Evolutionary conservation across 2,113 vertebrate genomes (phyloP).

Genomic region (Strix aluco): DNA sequence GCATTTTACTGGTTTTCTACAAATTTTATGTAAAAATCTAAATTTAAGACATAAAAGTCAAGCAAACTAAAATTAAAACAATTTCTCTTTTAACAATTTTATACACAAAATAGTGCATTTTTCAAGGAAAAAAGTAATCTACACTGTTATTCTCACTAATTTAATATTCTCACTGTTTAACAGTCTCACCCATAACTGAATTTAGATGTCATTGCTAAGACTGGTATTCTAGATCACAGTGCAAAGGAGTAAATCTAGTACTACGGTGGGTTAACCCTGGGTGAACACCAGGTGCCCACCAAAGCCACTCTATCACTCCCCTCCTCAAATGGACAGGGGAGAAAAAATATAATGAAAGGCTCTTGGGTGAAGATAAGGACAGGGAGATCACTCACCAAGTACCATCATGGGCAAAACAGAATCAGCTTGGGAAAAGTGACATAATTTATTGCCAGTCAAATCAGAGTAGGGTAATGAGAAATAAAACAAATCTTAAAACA

Average conservation of each 20-base stretch:
- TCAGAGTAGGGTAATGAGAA: too few species aligned
- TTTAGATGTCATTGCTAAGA: not conserved
- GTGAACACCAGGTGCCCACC: too few species aligned
- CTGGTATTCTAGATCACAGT: not conserved
- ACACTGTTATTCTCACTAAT: not conserved
- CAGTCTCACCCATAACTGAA: not conserved
- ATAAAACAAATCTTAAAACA: too few species aligned
- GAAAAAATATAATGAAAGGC: too few species aligned
- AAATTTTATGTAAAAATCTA: constrained; percentile 19
- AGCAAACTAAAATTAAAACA: constrained; percentile 28
- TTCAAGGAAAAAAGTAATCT: not conserved
- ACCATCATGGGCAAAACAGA: too few species aligned
- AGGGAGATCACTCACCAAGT: too few species aligned
- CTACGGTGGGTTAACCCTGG: too few species aligned
- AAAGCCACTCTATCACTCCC: too few species aligned
- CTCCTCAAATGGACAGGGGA: too few species aligned
- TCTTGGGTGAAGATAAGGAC: too few species aligned
- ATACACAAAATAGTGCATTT: not conserved
- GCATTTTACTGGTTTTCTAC: not conserved
- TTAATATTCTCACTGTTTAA: not conserved
- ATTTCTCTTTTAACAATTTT: constrained; percentile 12
- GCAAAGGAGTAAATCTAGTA: not conserved
- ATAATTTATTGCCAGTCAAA: too few species aligned
- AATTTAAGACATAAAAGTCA: constrained; percentile 19
- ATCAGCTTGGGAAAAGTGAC: too few species aligned